Conservation (phyloP, 2,888 invertebrate genomes). For the Agriotes lineatus region DNA sequence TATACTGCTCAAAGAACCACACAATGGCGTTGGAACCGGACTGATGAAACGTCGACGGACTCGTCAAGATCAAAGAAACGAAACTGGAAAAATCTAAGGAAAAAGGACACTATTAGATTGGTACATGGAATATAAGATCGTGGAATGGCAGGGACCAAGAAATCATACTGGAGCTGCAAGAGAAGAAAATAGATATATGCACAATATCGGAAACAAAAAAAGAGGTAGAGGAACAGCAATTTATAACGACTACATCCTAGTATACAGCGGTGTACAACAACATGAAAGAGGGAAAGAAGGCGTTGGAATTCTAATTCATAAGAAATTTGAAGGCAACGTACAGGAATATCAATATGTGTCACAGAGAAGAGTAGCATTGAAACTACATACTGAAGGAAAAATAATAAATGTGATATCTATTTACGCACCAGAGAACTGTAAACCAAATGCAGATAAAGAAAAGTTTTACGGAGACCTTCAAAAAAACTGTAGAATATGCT, state of each 20-base stretch:
- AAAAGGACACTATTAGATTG: neutral
- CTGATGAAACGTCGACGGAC: constrained; percentile 7
- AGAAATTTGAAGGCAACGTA: neutral
- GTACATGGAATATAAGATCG: neutral
- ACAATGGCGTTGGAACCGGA: constrained; percentile 1
- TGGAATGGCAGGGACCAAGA: constrained; percentile 1
- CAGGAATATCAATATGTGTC: neutral
- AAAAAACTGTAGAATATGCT: neutral
- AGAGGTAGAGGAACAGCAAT: neutral
- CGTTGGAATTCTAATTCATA: neutral
- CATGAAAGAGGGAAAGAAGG: constrained; percentile 1
- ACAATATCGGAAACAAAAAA: constrained; percentile 2
- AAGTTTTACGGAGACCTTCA: neutral
- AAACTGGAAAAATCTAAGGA: constrained; percentile 1
- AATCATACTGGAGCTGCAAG: neutral
- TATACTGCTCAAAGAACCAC: neutral
- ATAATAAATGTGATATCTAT: neutral
- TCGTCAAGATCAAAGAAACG: neutral
- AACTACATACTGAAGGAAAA: neutral
- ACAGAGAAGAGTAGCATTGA: neutral
- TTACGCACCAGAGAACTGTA: neutral
- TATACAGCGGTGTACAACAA: neutral
- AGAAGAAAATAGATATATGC: constrained; percentile 7
- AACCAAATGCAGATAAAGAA: constrained; percentile 4
- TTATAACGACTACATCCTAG: neutral